These are phyloP conservation scores for Drosophila ohnishii DNA, from an alignment of 1,140 invertebrate genomes.

Conservation along the genomic window DNA sequence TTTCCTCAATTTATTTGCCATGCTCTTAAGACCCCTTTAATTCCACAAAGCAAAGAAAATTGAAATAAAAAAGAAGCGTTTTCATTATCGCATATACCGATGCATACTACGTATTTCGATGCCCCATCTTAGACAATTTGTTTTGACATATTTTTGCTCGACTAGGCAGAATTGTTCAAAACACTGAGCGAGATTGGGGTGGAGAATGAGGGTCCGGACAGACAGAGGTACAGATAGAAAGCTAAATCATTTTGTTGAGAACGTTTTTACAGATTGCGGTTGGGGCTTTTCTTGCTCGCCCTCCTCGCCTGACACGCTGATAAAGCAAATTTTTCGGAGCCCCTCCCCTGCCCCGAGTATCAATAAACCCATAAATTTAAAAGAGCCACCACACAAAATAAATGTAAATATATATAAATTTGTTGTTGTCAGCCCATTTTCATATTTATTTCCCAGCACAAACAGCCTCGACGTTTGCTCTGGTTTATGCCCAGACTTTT, in stretches of 20 bases:
- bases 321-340: conserved; percentile 49
- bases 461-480: conserved; percentile 27
- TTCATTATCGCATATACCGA: conserved; percentile 21
- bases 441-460: conserved; percentile 37
- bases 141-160: conserved; percentile 53
- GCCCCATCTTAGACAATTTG: conserved; percentile 33
- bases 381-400: conserved; percentile 39
- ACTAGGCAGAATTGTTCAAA: conserved; percentile 52
- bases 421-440: conserved; percentile 61
- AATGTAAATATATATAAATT: conserved; percentile 52
- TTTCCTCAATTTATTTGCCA: not conserved
- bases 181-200: conserved; percentile 23
- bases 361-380: conserved; percentile 61
- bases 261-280: conserved; percentile 46
- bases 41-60: not conserved
- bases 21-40: conserved; percentile 1
- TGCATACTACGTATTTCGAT: not conserved
- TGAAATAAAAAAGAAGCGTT: conserved; percentile 1
- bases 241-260: conserved; percentile 49
- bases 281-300: conserved; percentile 23
- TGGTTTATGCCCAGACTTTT: conserved; percentile 46
- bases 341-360: conserved; percentile 30
- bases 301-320: conserved; percentile 33
- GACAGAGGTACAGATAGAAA: conserved; percentile 29
- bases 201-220: conserved; percentile 6